Evolutionary conservation across 2,113 vertebrate species (phyloP).

Genomic region (Gorsachius goisagi): DNA sequence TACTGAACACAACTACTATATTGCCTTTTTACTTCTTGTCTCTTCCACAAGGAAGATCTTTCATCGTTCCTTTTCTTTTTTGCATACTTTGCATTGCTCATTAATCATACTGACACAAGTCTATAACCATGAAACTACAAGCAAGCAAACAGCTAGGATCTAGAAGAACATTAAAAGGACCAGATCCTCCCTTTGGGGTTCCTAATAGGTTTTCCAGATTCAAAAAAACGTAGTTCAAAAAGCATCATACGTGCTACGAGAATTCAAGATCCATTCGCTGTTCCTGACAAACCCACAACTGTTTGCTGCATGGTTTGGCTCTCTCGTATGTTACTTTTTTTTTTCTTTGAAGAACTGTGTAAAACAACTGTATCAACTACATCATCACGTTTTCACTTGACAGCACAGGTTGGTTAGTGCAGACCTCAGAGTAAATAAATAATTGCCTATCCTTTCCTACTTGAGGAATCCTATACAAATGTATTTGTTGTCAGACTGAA

Average conservation of each 20-base stretch:
- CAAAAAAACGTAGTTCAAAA: background rate
- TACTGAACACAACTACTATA: background rate
- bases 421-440: background rate
- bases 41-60: background rate
- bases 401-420: background rate
- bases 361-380: background rate
- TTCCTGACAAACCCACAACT: background rate
- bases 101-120: slow-evolving; percentile 1
- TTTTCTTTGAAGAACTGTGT: background rate
- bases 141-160: background rate
- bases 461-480: background rate
- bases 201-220: background rate
- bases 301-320: background rate
- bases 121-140: background rate
- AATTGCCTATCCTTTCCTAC: background rate
- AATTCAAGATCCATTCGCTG: background rate
- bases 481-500: background rate
- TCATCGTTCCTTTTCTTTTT: background rate
- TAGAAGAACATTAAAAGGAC: background rate
- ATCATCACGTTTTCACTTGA: background rate
- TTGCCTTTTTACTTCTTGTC: background rate
- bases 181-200: background rate
- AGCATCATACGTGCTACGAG: background rate
- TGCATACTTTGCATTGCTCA: background rate
- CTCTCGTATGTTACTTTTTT: background rate